Percentiles rank a stretch among this genome's conserved stretches.
Evolutionary conservation across 2,797 vertebrate genomes (phyloP).

Genomic region (Leptatherina wallacei): DNA sequence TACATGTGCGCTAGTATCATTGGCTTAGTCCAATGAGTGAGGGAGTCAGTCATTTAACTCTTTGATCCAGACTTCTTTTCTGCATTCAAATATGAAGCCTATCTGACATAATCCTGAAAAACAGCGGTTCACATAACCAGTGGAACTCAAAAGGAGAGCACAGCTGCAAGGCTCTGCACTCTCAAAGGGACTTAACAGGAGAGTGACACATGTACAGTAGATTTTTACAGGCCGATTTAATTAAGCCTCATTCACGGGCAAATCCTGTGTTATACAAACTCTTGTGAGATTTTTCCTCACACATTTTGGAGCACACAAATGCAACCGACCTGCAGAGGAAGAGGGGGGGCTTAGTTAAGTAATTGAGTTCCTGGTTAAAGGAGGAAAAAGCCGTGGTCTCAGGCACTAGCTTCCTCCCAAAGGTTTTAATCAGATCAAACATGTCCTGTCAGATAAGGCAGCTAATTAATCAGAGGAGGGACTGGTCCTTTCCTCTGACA

Average conservation of each 20-base stretch:
- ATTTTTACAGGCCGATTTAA: conserved; percentile 73
- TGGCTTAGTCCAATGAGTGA: conserved; percentile 57
- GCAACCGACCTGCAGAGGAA: conserved; percentile 45
- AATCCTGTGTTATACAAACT: conserved; percentile 67
- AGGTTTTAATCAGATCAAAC: conserved; percentile 80
- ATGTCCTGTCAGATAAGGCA: conserved; percentile 77
- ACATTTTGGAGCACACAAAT: conserved; percentile 25
- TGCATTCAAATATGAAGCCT: conserved; percentile 60
- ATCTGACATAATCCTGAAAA: conserved; percentile 75
- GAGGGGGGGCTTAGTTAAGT: conserved; percentile 43
- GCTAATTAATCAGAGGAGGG: conserved; percentile 79
- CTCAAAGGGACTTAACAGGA: conserved; percentile 54
- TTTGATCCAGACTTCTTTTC: conserved; percentile 72
- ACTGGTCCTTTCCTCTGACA: conserved; percentile 62
- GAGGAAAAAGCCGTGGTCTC: conserved; percentile 35
- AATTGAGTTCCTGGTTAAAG: conserved; percentile 66
- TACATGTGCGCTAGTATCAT: conserved; percentile 34
- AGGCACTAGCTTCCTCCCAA: conserved; percentile 46
- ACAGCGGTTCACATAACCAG: conserved; percentile 52
- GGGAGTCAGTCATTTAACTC: conserved; percentile 62
- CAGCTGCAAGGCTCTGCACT: conserved; percentile 53
- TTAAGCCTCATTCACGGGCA: conserved; percentile 68
- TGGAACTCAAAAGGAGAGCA: conserved; percentile 55
- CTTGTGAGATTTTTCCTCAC: conserved; percentile 23
- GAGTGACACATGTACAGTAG: conserved; percentile 67